Base-by-base conservation (phyloP, 1,140 invertebrate genomes). In the Drosophila orena region DNA sequence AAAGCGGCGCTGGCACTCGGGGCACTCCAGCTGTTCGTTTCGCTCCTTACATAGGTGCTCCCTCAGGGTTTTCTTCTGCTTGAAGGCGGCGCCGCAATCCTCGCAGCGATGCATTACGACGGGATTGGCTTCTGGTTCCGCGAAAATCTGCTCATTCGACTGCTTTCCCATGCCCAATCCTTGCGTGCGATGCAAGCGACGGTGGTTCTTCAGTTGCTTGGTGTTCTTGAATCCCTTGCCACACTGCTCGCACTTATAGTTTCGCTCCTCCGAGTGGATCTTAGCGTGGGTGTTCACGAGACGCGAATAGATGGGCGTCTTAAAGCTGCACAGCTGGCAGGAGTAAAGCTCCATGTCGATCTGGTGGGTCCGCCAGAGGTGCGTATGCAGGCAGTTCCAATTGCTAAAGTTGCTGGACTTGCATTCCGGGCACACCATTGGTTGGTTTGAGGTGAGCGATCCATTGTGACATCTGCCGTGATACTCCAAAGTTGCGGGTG, bases 331-430 rank as follows among this genome's bases (percentile, higher is more conserved):
- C 69, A 94, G 91, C 60, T 94, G 93, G 89, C 96, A 97, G 20
- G 94, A 94, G 57, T 95, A 95, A 27, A 97, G 90, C 81, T 97
- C 96, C 92, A 96, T 94, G 81, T 97, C 96, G n/a, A 97, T 94
- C 42, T 93, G 92, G 88, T 97, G 96, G 0, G 93, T 79, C 49
- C 94, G 94, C 96, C 96, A 97, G n/a, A 97, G 92, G 92, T 97
- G 96, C 20, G 94, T 94, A 22, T 95, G 94, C n/a, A 97, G 77
- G 3, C 93, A 91, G 53, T 94, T 94, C 93, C 96, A 96, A 14
- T 93, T 91, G 0, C 86, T 77, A 76, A 93, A 94, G 53, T 91
- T 65, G 20, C 77, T 79, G 59, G 93, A 92, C 1, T 89, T 78
- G 91, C 96, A 97, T 81, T 96, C 95, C 1, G 94, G 94, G 93